Conservation (phyloP, 2,113 vertebrate genomes). For the Varanus salvator region DNA sequence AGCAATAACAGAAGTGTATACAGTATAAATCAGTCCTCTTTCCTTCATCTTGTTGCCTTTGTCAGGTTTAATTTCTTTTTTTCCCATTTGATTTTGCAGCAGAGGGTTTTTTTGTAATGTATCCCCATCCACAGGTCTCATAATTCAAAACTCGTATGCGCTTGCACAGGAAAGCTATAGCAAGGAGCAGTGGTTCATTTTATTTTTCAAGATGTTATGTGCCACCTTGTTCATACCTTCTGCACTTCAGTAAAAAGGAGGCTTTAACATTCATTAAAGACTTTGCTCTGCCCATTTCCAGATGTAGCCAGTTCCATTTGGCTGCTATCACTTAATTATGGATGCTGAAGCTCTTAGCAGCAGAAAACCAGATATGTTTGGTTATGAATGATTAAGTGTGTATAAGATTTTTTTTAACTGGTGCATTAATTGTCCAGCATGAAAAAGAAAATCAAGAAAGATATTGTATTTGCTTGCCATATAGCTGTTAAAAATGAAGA, state of each 20-base stretch:
- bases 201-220: conserved; percentile 14
- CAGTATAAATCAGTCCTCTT: background rate
- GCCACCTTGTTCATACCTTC: background rate
- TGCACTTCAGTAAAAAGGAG: conserved; percentile 24
- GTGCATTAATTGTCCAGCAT: conserved; percentile 70
- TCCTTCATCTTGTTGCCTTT: background rate
- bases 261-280: conserved; percentile 45
- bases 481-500: no score
- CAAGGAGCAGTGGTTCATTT: background rate
- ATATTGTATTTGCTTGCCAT: no score
- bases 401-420: conserved; percentile 76
- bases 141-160: background rate
- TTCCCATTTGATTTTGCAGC: background rate
- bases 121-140: background rate
- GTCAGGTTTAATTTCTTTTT: background rate
- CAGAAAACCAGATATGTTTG: conserved; percentile 58
- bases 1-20: background rate
- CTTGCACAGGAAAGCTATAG: background rate
- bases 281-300: conserved; percentile 53
- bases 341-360: conserved; percentile 74
- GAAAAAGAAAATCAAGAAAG: conserved; percentile 55
- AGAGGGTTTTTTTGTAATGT: background rate
- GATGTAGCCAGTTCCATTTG: conserved; percentile 54
- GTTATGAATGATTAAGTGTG: conserved; percentile 77
- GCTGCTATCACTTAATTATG: conserved; percentile 73